phyloP scores from a whole-genome alignment of 2,888 invertebrate species.

The Selenia dentaria region DNA sequence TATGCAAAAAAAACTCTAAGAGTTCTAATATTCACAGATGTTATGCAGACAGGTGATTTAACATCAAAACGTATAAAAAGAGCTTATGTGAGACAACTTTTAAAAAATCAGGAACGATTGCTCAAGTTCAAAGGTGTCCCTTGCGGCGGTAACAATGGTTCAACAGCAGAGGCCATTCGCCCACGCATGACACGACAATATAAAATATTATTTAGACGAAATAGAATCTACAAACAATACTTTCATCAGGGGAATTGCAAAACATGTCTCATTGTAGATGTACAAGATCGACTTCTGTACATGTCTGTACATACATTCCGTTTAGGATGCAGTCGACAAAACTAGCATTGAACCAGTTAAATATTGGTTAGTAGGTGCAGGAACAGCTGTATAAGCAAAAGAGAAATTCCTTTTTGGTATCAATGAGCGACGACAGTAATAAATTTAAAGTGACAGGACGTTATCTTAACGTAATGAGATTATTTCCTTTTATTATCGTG shows the following conservation, averaged over 20 bases:
- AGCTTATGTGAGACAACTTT: no score
- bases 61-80: slow-evolving; percentile 7
- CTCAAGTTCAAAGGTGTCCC: slow-evolving; percentile 59
- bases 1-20: no score
- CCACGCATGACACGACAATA: slow-evolving; percentile 40
- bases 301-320: slow-evolving; percentile 8
- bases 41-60: slow-evolving; percentile 1
- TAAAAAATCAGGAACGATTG: no score
- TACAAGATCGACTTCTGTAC: slow-evolving; percentile 22
- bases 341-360: slow-evolving; percentile 20
- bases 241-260: slow-evolving; percentile 35
- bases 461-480: slow-evolving; percentile 25
- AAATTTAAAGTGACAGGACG: slow-evolving; percentile 4
- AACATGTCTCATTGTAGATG: slow-evolving; percentile 34
- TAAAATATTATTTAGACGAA: slow-evolving; percentile 41
- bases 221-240: slow-evolving; percentile 42
- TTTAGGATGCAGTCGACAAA: slow-evolving; percentile 14
- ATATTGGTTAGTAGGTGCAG: slow-evolving; percentile 22
- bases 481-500: slow-evolving; percentile 54
- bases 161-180: slow-evolving; percentile 36
- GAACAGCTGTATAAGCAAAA: slow-evolving; percentile 17
- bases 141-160: slow-evolving; percentile 45
- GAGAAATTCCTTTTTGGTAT: slow-evolving; percentile 16
- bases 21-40: no score
- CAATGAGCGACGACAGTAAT: slow-evolving; percentile 3